A percentile compares a stretch with the other conserved stretches of the same genome.
Conservation (phyloP, 2,113 vertebrate genomes). For the Bufo gargarizans region DNA sequence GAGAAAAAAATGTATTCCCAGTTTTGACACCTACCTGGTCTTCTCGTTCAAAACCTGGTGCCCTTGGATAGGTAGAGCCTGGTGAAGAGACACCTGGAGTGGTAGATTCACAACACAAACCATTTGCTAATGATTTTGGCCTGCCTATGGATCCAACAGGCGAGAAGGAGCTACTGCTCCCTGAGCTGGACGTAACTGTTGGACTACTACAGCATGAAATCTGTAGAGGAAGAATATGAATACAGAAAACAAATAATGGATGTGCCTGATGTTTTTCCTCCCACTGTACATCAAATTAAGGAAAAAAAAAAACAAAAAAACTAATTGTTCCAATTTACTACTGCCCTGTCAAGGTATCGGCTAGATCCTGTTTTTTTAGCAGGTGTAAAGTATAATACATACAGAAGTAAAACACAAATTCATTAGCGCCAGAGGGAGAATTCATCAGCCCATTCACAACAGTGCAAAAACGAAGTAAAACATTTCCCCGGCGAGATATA, state of each 20-base stretch:
- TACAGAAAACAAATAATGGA: constrained; percentile 65
- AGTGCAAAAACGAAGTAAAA: too few relatives aligned
- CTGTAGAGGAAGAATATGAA: constrained; percentile 79
- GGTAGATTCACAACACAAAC: constrained; percentile 81
- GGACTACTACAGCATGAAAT: constrained; percentile 83
- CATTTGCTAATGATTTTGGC: constrained; percentile 79
- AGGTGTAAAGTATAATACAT: too few relatives aligned
- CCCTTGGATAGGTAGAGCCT: constrained; percentile 81
- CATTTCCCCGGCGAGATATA: too few relatives aligned
- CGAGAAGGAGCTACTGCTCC: constrained; percentile 84
- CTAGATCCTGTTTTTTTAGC: too few relatives aligned
- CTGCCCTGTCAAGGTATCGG: too few relatives aligned
- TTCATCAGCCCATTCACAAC: too few relatives aligned
- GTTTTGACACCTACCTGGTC: constrained; percentile 78
- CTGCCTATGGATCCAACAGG: constrained; percentile 79
- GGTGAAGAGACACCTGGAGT: constrained; percentile 79
- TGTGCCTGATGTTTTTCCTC: constrained; percentile 44
- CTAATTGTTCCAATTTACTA: background rate
- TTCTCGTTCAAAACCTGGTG: constrained; percentile 85
- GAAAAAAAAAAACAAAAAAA: background rate
- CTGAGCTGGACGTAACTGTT: constrained; percentile 81
- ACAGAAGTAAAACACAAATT: too few relatives aligned
- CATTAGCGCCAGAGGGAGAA: too few relatives aligned
- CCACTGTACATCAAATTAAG: background rate
- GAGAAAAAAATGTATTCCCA: background rate